Base-by-base conservation (phyloP, 2,888 invertebrate genomes). In the Hydriomena furcata region DNA sequence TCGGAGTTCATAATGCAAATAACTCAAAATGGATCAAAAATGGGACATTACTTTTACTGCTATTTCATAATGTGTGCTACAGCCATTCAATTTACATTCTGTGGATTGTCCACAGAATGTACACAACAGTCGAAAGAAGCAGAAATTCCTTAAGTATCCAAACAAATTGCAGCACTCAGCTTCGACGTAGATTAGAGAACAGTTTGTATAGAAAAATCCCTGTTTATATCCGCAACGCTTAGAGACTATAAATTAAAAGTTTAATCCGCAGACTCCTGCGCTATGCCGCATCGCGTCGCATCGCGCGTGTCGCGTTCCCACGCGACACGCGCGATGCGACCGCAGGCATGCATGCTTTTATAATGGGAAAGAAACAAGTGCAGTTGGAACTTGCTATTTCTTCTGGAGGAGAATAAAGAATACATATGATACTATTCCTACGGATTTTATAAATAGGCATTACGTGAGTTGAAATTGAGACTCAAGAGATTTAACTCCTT, bases 121-220 rank as follows among this genome's bases (percentile, higher is more conserved):
- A n/a, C n/a, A n/a, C n/a, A 17, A 30, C 7, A 13, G 7, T 13
- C 7, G 13, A 0, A 13, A 28, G 23, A 40, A 12, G 20, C 20
- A 13, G 28, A 42, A 37, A 24, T 32, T 36, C n/a, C n/a, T 23
- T 36, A 36, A 36, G 30, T n/a, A 36, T 23, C 35, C 31, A 31
- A 36, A 50, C 43, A 45, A 45, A 45, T 31, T 40, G 31, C 30
- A 11, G 30, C 48, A 34, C 7, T 41, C 20, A 17, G 36, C 41
- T n/a, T n/a, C n/a, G n/a, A n/a, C n/a, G n/a, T n/a, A 24, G 42
- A 25, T 25, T 37, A 36, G 0, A 1, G 27, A 5, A 31, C 28
- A 37, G 38, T 20, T 44, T 28, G 35, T 31, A 31, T n/a, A 36
- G 36, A 37, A 32, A 46, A 37, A 47, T 35, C 40, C 13, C 32